Percentiles rank a stretch among this genome's conserved stretches.
Evolutionary conservation across 1,140 invertebrate species (phyloP).

Genomic region (Frieseomelitta varia): DNA sequence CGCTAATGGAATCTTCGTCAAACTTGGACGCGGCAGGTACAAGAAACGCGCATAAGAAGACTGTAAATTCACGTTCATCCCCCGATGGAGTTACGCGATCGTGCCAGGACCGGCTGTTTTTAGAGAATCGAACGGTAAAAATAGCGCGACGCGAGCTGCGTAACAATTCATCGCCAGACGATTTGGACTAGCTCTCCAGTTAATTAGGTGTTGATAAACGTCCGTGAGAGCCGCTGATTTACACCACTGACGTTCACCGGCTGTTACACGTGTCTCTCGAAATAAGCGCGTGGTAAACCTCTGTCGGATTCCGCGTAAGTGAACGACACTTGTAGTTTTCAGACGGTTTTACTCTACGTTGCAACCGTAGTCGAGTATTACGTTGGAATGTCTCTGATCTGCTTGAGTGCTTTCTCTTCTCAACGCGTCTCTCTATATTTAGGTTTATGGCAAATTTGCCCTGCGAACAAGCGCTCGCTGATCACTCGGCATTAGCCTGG

Average conservation of each 20-base stretch:
- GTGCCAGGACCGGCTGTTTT: constrained; percentile 18
- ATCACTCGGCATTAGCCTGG: too few relatives aligned
- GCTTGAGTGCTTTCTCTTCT: too few relatives aligned
- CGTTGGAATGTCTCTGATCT: too few relatives aligned
- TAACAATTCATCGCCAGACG: constrained; percentile 4
- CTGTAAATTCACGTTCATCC: not conserved
- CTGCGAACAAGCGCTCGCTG: too few relatives aligned
- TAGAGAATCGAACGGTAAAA: not conserved
- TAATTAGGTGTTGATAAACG: constrained; percentile 35
- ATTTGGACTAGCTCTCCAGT: not conserved
- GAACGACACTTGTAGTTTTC: too few relatives aligned
- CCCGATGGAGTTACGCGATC: constrained; percentile 1
- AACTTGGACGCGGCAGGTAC: not conserved
- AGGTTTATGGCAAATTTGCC: too few relatives aligned
- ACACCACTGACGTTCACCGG: not conserved
- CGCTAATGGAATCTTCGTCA: constrained; percentile 10
- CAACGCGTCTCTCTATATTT: too few relatives aligned
- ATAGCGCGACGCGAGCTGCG: not conserved
- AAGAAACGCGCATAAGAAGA: not conserved
- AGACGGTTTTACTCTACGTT: too few relatives aligned
- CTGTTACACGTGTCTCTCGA: not conserved
- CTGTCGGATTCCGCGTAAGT: too few relatives aligned
- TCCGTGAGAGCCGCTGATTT: constrained; percentile 4
- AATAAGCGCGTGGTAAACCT: not conserved
- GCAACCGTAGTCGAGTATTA: too few relatives aligned